Conservation (phyloP, 2,888 invertebrate species). For the Chrysomela aeneicollis region DNA sequence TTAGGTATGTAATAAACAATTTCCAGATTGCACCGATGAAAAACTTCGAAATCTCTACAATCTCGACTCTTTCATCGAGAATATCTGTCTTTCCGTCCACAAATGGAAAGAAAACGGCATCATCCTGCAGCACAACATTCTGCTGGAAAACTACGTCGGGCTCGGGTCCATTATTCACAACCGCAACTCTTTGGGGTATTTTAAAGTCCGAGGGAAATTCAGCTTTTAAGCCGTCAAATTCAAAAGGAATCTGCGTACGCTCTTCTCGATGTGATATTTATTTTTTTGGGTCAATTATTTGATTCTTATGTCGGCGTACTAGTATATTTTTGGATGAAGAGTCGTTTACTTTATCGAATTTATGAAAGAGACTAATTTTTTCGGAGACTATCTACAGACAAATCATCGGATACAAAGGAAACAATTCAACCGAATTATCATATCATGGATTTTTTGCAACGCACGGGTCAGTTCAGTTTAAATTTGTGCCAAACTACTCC, state of each 20-base stretch:
- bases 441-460: too few species aligned
- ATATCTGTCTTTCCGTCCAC: slow-evolving; percentile 66
- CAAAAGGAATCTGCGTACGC: slow-evolving; percentile 1
- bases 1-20: too few species aligned
- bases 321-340: too few species aligned
- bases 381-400: slow-evolving; percentile 17
- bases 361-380: not conserved
- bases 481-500: not conserved
- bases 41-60: slow-evolving; percentile 63
- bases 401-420: slow-evolving; percentile 7
- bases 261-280: slow-evolving; percentile 40
- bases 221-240: slow-evolving; percentile 69
- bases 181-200: slow-evolving; percentile 84
- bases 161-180: slow-evolving; percentile 83
- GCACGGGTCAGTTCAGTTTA: not conserved
- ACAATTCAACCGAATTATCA: slow-evolving; percentile 11
- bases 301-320: slow-evolving; percentile 37
- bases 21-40: slow-evolving; percentile 55
- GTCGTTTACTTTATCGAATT: slow-evolving; percentile 1
- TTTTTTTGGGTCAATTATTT: slow-evolving; percentile 39
- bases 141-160: slow-evolving; percentile 83
- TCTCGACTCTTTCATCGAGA: slow-evolving; percentile 68
- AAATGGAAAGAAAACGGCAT: slow-evolving; percentile 59
- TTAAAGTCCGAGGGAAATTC: slow-evolving; percentile 85
- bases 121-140: slow-evolving; percentile 72